Evolutionary conservation across 2,113 vertebrate genomes (phyloP), one percentile per base, ranked within the genome.

Genomic region (Cyrtonyx montezumae): DNA sequence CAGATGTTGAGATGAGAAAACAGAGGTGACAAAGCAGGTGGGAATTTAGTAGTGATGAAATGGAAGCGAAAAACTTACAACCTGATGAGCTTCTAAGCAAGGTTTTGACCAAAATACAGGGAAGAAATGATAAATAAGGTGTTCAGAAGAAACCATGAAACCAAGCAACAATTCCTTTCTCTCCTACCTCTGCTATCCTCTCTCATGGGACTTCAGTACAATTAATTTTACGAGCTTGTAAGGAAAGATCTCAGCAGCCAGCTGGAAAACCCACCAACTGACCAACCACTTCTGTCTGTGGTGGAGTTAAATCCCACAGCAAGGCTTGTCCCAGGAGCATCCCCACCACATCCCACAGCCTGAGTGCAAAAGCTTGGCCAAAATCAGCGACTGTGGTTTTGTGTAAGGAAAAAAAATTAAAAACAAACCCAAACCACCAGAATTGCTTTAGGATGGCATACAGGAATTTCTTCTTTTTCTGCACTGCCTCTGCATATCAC

Each of bases 181-280:
- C 67, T 74, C 75, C 42, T 36, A 74, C 8, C 36, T 88, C 85
- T 83, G 45, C 65, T 36, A 28, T 13, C 61, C 2, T 34, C 79
- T 92, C 9, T 2, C 75, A 81, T 77, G 62, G 63, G 71, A 79
- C 58, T 91, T 94, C 48, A 75, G 42, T 69, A 67, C 91, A 94
- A 92, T 90, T 93, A 84, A 96, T 93, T 93, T 95, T 79, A 93
- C 80, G 90, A 87, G 55, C 59, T 90, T 76, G 56, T 69, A n/a
- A 81, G 42, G 45, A 55, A 93, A 94, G 70, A 94, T 71, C 88
- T 56, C 77, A 70, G 79, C 7, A 26, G 86, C 70, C 36, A 23
- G 25, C 32, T 59, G 74, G 23, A 86, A 84, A 75, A 90, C 45
- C 43, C 73, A 58, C 58, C 89, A 69, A 40, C 48, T 0, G 1